Evolutionary conservation across 2,888 invertebrate genomes (phyloP).

Genomic region (Scaptomyza polygonia): DNA sequence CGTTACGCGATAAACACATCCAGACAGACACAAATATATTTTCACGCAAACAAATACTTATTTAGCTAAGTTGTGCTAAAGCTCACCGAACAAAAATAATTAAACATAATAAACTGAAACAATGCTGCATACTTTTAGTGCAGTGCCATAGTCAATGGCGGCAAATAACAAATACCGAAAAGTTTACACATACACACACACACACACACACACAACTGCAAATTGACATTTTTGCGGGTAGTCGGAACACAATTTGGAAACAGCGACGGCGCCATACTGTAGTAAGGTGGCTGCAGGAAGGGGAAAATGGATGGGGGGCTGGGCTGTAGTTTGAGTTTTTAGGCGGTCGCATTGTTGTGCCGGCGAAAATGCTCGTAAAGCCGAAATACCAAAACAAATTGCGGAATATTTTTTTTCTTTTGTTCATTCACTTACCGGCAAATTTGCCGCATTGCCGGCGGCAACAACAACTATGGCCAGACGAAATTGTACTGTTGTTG

Average conservation of each 20-base stretch:
- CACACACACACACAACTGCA: slow-evolving; percentile 15
- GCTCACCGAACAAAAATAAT: not conserved
- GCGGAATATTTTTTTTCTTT: slow-evolving; percentile 23
- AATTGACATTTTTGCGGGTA: slow-evolving; percentile 31
- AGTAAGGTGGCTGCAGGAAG: not conserved
- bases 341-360: slow-evolving; percentile 63
- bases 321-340: slow-evolving; percentile 16
- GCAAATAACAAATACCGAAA: slow-evolving; percentile 31
- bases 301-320: not conserved
- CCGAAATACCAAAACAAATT: slow-evolving; percentile 50
- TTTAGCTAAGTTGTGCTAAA: not conserved
- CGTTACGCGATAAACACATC: slow-evolving; percentile 23
- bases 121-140: slow-evolving; percentile 34
- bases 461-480: slow-evolving; percentile 28
- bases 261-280: slow-evolving; percentile 60
- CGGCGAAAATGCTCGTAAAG: slow-evolving; percentile 60
- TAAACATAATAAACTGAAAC: slow-evolving; percentile 10
- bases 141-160: slow-evolving; percentile 10
- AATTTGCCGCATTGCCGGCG: slow-evolving; percentile 45
- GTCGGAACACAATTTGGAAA: slow-evolving; percentile 42
- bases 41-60: not conserved
- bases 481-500: slow-evolving; percentile 1
- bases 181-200: slow-evolving; percentile 28
- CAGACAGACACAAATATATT: slow-evolving; percentile 6
- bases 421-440: slow-evolving; percentile 56